Percentiles rank a stretch among this genome's conserved stretches.
These are phyloP conservation scores for Choloepus didactylus DNA, from an alignment of 2,797 vertebrate species.

Conservation along the genomic window DNA sequence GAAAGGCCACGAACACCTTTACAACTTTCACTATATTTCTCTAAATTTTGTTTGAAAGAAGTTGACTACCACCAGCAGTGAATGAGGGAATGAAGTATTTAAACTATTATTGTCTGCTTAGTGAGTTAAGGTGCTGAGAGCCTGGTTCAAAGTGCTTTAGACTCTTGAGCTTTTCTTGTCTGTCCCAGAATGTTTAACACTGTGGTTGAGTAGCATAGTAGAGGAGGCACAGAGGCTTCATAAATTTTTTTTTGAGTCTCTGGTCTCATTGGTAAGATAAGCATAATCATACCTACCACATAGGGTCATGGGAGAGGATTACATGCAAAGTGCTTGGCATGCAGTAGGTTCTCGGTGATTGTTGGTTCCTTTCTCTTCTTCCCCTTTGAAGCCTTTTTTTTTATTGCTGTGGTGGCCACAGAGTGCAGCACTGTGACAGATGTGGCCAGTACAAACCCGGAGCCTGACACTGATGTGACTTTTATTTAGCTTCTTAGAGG, in stretches of 20 bases:
- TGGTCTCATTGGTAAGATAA: slow-evolving; percentile 1
- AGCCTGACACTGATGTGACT: not conserved
- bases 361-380: slow-evolving; percentile 41
- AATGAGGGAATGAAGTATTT: not conserved
- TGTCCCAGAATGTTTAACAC: not conserved
- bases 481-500: slow-evolving; percentile 7
- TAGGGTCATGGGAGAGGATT: not conserved
- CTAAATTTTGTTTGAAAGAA: not conserved
- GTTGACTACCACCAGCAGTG: not conserved
- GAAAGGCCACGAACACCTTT: not conserved
- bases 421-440: not conserved
- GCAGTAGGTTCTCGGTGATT: not conserved
- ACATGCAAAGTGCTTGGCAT: not conserved
- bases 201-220: not conserved
- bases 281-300: not conserved
- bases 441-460: not conserved
- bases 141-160: not conserved
- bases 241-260: slow-evolving; percentile 3
- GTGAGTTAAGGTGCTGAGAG: not conserved
- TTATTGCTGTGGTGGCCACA: not conserved
- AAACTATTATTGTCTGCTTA: not conserved
- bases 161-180: not conserved
- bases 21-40: not conserved
- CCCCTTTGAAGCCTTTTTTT: not conserved
- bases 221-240: not conserved